Evolutionary conservation across 2,888 invertebrate species (phyloP).

Genomic region (Synanthedon formicaeformis): DNA sequence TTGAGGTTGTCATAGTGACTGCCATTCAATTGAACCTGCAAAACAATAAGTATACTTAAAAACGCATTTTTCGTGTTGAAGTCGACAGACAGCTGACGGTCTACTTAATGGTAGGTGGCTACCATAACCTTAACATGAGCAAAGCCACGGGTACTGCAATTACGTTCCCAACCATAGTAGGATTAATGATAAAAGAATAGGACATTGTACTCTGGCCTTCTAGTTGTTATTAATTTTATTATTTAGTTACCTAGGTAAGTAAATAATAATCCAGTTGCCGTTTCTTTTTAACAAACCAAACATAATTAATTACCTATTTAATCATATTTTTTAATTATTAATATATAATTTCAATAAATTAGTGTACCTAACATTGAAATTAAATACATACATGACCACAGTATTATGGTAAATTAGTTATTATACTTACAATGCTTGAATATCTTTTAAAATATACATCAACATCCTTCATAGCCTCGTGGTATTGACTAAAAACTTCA

Average conservation of each 20-base stretch:
- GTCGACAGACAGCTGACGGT: not conserved
- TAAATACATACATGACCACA: not conserved
- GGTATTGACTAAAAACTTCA: constrained; percentile 29
- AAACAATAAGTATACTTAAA: not conserved
- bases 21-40: constrained; percentile 63
- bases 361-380: not conserved
- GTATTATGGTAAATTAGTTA: not conserved
- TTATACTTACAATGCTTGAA: constrained; percentile 33
- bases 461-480: constrained; percentile 38
- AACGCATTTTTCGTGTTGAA: no score
- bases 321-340: no score
- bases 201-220: no score
- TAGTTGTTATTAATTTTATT: no score
- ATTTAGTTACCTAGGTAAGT: no score
- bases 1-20: constrained; percentile 72
- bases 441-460: constrained; percentile 42
- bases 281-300: not conserved
- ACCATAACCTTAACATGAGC: no score
- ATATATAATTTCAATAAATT: not conserved
- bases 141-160: not conserved
- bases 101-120: no score
- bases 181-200: no score
- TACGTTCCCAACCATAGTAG: no score
- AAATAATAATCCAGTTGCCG: not conserved
- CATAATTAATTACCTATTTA: no score